Conservation (phyloP, 2,888 invertebrate species). For the Drosophila kuntzei region DNA sequence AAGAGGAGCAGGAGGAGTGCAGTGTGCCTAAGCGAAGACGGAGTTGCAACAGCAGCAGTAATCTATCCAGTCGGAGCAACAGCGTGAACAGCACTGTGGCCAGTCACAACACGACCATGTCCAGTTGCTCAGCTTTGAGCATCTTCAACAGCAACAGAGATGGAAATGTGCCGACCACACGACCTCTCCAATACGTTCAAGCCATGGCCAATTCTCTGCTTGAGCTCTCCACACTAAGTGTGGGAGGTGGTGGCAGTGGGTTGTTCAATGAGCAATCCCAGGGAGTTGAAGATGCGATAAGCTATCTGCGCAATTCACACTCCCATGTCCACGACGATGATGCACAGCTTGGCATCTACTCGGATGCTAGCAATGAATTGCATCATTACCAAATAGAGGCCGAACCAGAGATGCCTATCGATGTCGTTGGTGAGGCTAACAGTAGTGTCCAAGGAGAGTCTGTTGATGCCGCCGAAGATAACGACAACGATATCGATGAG, state of each 20-base stretch:
- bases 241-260: slow-evolving; percentile 2
- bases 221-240: slow-evolving; percentile 44
- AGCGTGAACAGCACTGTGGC: slow-evolving; percentile 34
- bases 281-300: slow-evolving; percentile 39
- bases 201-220: slow-evolving; percentile 56
- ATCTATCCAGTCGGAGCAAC: slow-evolving; percentile 50
- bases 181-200: slow-evolving; percentile 23
- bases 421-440: slow-evolving; percentile 44
- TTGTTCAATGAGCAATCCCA: slow-evolving; percentile 47
- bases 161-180: slow-evolving; percentile 3
- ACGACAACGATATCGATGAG: slow-evolving; percentile 6
- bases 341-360: slow-evolving; percentile 47
- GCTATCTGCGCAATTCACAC: slow-evolving; percentile 29
- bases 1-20: slow-evolving; percentile 1
- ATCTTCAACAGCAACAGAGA: slow-evolving; percentile 38
- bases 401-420: slow-evolving; percentile 19
- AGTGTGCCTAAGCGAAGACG: slow-evolving; percentile 46
- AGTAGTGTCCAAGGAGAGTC: slow-evolving; percentile 28
- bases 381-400: slow-evolving; percentile 28
- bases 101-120: slow-evolving; percentile 50
- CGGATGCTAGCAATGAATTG: slow-evolving; percentile 46
- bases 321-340: slow-evolving; percentile 41
- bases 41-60: slow-evolving; percentile 39
- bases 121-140: slow-evolving; percentile 47
- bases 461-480: slow-evolving; percentile 42